A percentile compares a stretch with the other conserved stretches of the same genome.
Evolutionary conservation across 1,140 invertebrate species (phyloP).

Genomic region (Ganaspis sp.): DNA sequence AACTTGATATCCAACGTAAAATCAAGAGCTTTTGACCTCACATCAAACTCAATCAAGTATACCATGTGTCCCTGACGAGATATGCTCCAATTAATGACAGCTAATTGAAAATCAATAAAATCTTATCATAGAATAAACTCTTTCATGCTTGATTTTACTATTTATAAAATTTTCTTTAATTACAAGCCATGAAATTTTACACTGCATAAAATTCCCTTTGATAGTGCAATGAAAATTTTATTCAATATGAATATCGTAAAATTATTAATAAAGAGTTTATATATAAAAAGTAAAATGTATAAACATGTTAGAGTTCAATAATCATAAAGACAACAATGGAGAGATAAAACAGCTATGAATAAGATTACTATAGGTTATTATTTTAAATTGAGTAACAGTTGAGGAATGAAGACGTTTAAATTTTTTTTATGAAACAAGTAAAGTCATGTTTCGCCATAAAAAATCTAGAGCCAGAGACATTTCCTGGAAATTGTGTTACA

Average conservation of each 20-base stretch:
- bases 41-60: constrained; percentile 19
- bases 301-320: too few relatives aligned
- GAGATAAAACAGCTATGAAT: too few relatives aligned
- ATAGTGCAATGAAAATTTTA: background rate
- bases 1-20: constrained; percentile 15
- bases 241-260: too few relatives aligned
- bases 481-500: background rate
- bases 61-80: background rate
- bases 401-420: background rate
- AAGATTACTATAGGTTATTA: background rate
- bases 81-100: background rate
- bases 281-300: too few relatives aligned
- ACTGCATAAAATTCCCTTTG: background rate
- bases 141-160: background rate
- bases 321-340: too few relatives aligned
- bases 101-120: constrained; percentile 26
- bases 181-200: too few relatives aligned
- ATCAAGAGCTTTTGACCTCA: constrained; percentile 27
- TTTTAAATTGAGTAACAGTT: background rate
- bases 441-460: background rate
- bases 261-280: too few relatives aligned
- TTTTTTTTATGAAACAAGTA: background rate
- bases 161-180: background rate
- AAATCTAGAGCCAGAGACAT: background rate
- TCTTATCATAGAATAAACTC: too few relatives aligned